These are phyloP conservation scores for Oncorhynchus gorbuscha DNA, from an alignment of 2,113 vertebrate species.

Conservation along the genomic window DNA sequence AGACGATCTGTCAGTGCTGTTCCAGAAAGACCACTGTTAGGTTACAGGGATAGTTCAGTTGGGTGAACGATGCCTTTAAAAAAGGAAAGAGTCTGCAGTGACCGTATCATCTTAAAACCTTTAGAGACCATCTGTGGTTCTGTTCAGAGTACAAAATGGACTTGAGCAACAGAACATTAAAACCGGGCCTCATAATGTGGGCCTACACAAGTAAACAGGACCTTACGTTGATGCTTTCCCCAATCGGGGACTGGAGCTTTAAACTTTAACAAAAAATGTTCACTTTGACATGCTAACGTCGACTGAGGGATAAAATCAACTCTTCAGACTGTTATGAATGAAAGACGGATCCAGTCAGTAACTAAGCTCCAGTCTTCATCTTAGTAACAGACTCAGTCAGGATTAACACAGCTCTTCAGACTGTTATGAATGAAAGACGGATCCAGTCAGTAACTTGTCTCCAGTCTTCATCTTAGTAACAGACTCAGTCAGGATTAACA, in stretches of 20 bases:
- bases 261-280: too few species aligned
- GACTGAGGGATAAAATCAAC: neutral
- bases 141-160: neutral
- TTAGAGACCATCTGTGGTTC: neutral
- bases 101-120: neutral
- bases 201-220: neutral
- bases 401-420: neutral
- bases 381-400: neutral
- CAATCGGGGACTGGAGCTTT: too few species aligned
- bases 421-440: too few species aligned
- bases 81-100: too few species aligned
- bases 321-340: neutral
- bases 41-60: too few species aligned
- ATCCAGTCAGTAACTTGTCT: too few species aligned
- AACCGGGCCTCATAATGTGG: neutral
- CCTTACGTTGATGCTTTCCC: neutral
- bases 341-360: neutral
- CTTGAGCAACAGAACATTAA: neutral
- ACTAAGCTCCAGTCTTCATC: neutral
- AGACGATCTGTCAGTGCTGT: too few species aligned
- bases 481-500: too few species aligned
- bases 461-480: too few species aligned
- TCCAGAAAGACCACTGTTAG: too few species aligned
- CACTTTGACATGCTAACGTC: too few species aligned
- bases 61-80: too few species aligned